A percentile compares a stretch with the other conserved stretches of the same genome.
Conservation (phyloP, 2,797 vertebrate species). For the Tarsius wallacei region DNA sequence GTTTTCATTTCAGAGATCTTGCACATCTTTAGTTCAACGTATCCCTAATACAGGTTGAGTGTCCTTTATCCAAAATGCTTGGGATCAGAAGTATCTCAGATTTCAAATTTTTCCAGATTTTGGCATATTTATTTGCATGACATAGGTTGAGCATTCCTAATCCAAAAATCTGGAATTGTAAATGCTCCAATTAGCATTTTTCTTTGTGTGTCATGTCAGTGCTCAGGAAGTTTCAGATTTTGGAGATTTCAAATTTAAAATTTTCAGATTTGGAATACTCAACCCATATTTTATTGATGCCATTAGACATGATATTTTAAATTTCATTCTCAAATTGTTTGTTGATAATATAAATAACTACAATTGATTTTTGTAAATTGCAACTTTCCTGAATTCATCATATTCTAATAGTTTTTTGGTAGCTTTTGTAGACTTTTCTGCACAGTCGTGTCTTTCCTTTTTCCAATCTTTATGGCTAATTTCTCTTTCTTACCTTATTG, state of each 20-base stretch:
- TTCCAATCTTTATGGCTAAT: neutral
- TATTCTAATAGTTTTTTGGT: neutral
- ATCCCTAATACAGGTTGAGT: neutral
- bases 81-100: neutral
- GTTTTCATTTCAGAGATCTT: neutral
- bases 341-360: neutral
- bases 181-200: no score
- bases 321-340: neutral
- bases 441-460: neutral
- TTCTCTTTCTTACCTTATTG: neutral
- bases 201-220: no score
- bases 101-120: neutral
- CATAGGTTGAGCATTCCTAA: neutral
- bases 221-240: no score
- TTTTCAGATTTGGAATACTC: neutral
- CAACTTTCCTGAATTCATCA: neutral
- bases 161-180: neutral
- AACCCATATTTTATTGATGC: neutral
- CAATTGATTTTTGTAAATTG: neutral
- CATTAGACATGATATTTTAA: neutral
- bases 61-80: neutral
- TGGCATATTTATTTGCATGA: neutral
- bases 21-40: neutral
- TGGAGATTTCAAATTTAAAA: neutral
- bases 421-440: neutral